Base-by-base conservation (phyloP, 2,113 vertebrate species). In the Anguilla rostrata region DNA sequence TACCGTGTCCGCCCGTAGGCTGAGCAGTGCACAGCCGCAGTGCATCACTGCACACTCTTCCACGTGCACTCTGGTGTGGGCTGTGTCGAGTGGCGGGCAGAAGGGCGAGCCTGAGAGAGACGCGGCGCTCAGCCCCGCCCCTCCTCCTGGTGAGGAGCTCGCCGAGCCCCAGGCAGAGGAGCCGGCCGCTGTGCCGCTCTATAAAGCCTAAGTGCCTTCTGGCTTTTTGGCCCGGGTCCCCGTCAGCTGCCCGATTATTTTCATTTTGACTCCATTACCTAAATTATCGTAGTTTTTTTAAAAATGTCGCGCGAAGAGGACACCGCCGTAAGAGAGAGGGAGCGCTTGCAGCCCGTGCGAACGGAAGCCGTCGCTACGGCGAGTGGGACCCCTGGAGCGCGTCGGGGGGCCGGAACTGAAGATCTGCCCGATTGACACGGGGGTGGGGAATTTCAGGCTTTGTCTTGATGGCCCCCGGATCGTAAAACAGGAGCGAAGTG, bases 61-160 rank as follows among this genome's bases (percentile, higher is more conserved):
- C n/a, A 39, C 22, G 18, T 26, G 15, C 41, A 8, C 90, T 86
- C 88, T 91, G 91, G 90, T 92, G 87, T 82, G 86, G 81, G 39
- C n/a, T 89, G 84, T 86, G 87, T 83, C 86, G 87, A 84, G 81
- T 87, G 91, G 93, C 91, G 88, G 91, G 91, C 91, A 91, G 89
- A 94, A 94, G 80, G 93, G 94, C 86, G 86, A 92, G 91, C 1
- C 88, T 92, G 39, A 90, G 93, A 88, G 90, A 91, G 71, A 95
- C 91, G 87, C 83, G 93, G 87, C 89, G 91, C 75, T 93, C 92
- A 4, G 90, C 92, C 87, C 87, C 91, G 0, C 89, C 91, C 60
- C 87, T 94, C 16, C 91, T 93, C 86, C 92, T 95, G 90, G 93
- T 89, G 85, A 87, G 91, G 93, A 49, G 6, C 85, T 88, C 87